A percentile compares a stretch with the other conserved stretches of the same genome.
phyloP scores from a whole-genome alignment of 2,888 invertebrate species.

The Orgyia antiqua region DNA sequence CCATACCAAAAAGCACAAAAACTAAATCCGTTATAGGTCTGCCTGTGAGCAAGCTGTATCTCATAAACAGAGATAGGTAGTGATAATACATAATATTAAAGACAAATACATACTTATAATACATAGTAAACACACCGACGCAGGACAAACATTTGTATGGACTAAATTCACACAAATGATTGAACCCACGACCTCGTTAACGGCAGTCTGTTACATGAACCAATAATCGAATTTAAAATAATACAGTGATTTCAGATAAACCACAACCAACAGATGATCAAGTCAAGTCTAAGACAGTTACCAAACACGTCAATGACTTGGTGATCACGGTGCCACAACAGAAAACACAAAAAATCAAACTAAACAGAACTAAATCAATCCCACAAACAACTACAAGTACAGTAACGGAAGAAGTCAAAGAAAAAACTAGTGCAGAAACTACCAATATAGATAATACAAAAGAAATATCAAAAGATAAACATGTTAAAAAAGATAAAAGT shows the following conservation, averaged over 20 bases:
- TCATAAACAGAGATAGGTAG: no score
- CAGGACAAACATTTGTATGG: no score
- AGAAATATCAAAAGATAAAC: neutral
- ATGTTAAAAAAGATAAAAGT: conserved; percentile 45
- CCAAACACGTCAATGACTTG: conserved; percentile 49
- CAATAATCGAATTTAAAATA: no score
- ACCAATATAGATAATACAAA: conserved; percentile 13
- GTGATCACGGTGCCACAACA: conserved; percentile 57
- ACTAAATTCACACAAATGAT: no score
- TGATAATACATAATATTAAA: no score
- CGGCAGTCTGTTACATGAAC: no score
- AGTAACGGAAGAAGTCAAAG: conserved; percentile 1
- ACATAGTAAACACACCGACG: no score
- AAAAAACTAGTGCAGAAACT: neutral
- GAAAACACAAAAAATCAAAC: conserved; percentile 55
- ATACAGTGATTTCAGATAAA: conserved; percentile 38
- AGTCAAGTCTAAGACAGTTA: conserved; percentile 21
- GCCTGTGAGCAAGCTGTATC: no score
- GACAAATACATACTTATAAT: no score
- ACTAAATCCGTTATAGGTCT: no score
- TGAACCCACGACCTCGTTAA: no score
- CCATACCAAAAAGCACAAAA: no score
- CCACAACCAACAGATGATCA: conserved; percentile 8
- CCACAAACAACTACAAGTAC: conserved; percentile 5
- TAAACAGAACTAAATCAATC: conserved; percentile 47